Percentiles rank a stretch among this genome's conserved stretches.
These are phyloP conservation scores for Eristalis arbustorum DNA, from an alignment of 2,888 invertebrate genomes.

Conservation along the genomic window DNA sequence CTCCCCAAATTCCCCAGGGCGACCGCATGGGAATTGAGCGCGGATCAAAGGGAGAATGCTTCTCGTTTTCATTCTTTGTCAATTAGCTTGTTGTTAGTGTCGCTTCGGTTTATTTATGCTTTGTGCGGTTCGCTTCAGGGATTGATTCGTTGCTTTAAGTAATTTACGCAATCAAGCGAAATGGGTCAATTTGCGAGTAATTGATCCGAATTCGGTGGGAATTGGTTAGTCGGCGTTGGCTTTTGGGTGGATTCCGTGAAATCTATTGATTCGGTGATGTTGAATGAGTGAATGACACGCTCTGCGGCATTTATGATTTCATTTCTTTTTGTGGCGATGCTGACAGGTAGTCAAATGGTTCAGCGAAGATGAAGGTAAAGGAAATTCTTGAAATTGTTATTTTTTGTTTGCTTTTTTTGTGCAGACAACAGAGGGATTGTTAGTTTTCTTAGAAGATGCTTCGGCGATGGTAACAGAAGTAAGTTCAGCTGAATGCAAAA, in stretches of 20 bases:
- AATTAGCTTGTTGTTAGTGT: conserved; percentile 33
- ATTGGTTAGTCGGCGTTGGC: background rate
- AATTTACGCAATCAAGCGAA: conserved; percentile 43
- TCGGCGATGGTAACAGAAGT: too few species aligned
- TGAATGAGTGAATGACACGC: background rate
- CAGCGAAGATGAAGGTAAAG: background rate
- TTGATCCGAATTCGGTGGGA: conserved; percentile 24
- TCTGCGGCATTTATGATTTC: background rate
- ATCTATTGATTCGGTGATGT: background rate
- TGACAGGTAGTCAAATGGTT: background rate
- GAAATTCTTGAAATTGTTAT: background rate
- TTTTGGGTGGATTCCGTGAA: background rate
- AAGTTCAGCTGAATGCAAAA: too few species aligned
- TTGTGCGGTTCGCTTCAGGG: background rate
- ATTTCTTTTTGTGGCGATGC: background rate
- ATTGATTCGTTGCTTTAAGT: conserved; percentile 36
- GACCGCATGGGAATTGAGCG: background rate
- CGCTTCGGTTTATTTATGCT: background rate
- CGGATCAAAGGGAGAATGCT: background rate
- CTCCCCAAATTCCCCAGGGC: background rate
- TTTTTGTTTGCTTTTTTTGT: background rate
- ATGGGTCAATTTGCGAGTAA: conserved; percentile 42
- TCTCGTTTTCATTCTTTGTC: conserved; percentile 31
- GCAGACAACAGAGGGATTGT: background rate
- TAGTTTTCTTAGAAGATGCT: background rate